phyloP scores from a whole-genome alignment of 2,888 invertebrate species.

The Lasioglossum leucozonium region DNA sequence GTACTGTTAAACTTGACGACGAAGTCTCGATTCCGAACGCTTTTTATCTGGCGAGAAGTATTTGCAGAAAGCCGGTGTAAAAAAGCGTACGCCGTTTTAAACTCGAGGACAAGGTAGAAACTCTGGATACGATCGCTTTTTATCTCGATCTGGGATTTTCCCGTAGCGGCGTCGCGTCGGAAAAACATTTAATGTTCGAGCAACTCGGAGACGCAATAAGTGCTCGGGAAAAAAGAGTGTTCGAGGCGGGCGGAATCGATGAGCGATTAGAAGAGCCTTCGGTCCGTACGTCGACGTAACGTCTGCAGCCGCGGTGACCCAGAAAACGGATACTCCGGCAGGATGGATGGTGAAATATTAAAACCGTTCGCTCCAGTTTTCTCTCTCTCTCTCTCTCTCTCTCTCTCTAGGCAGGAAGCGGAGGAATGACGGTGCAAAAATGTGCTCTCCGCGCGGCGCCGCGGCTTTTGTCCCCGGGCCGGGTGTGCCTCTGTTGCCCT shows the following conservation, averaged over 20 bases:
- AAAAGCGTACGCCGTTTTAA: background rate
- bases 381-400: background rate
- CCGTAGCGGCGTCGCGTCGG: background rate
- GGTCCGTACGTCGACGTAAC: background rate
- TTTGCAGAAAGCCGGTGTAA: too few relatives aligned
- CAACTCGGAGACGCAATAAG: background rate
- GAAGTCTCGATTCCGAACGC: too few relatives aligned
- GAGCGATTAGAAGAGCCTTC: slow-evolving; percentile 3
- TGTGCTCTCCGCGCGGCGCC: background rate
- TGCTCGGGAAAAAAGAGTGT: background rate
- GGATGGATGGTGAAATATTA: slow-evolving; percentile 38
- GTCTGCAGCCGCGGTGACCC: slow-evolving; percentile 25
- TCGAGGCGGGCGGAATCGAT: slow-evolving; percentile 7
- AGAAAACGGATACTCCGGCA: slow-evolving; percentile 17
- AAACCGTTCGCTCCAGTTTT: slow-evolving; percentile 43
- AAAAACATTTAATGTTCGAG: background rate
- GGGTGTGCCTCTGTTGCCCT: slow-evolving; percentile 32
- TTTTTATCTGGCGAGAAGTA: too few relatives aligned
- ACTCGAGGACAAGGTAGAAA: background rate
- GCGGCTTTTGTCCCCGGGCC: slow-evolving; percentile 40
- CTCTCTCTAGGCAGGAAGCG: background rate
- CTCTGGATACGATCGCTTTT: background rate
- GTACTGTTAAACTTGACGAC: too few relatives aligned
- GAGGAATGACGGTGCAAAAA: slow-evolving; percentile 34
- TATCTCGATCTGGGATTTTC: background rate